Evolutionary conservation across 2,797 vertebrate genomes (phyloP), one percentile per base, ranked within the genome.

Genomic region (Coregonus sp.): DNA sequence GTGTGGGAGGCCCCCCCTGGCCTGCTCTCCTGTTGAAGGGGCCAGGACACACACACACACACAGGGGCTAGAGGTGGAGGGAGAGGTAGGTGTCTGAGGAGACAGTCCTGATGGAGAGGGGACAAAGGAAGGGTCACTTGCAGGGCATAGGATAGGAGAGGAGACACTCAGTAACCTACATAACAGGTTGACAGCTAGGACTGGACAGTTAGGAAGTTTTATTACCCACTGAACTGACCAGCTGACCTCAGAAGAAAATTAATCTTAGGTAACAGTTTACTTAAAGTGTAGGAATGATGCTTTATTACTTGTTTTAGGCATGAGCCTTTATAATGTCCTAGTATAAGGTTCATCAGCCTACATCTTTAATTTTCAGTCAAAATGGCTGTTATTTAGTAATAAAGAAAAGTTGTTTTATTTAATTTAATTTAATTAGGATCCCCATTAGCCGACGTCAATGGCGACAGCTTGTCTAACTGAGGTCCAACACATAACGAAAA

Each of bases 101-200:
- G 71, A 81, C 78, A 80, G 80, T 81, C 47, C 72, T 83, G 81
- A 85, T 85, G 78, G 82, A 84, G 80, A 77, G 82, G 68, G 70
- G 74, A 90, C 85, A 85, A 84, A 87, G 84, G 81, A 16, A 75
- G 88, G 92, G 93, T 94, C 90, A 91, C 78, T 78, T 80, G 65
- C 77, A 76, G 93, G 93, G 85, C 93, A 88, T 77, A 76, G 66
- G 56, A 61, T 61, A 72, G 76, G 87, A 76, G 67, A 79, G 84
- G 84, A 88, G 84, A 86, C 70, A 82, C 77, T 78, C 80, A 74
- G 68, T 73, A 78, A 33, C 50, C 4, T 18, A 29, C 70, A 54
- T n/a, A 61, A 61, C 56, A 61, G 47, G 12, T 50, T 29, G 25
- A 35, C 70, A 33, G 66, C 37, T 15, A 54, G 31, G 59, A 14